phyloP scores from a whole-genome alignment of 2,888 invertebrate genomes.

The Noctua fimbriata region DNA sequence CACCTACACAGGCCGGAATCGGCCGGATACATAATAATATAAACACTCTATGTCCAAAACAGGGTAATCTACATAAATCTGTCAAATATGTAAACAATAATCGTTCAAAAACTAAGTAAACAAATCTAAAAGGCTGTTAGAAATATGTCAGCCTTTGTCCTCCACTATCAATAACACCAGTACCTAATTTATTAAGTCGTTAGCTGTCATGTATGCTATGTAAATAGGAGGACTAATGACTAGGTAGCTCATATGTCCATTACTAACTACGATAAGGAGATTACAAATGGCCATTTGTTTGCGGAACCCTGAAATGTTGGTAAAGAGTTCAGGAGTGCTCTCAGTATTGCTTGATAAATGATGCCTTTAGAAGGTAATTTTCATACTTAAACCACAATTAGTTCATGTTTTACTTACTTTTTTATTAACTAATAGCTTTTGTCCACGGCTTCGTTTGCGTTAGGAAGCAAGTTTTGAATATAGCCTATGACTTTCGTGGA shows the following conservation, averaged over 20 bases:
- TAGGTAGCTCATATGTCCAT: conserved; percentile 13
- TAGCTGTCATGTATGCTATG: conserved; percentile 34
- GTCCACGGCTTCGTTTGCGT: background rate
- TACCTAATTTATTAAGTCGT: conserved; percentile 42
- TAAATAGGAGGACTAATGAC: conserved; percentile 40
- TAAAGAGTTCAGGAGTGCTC: background rate
- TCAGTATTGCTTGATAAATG: background rate
- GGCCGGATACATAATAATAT: too few relatives aligned
- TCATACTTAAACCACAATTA: background rate
- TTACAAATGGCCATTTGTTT: conserved; percentile 15
- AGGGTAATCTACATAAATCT: too few relatives aligned
- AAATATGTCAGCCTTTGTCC: background rate
- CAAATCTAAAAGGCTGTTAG: too few relatives aligned
- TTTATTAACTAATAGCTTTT: background rate
- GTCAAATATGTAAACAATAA: too few relatives aligned
- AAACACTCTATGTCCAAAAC: too few relatives aligned
- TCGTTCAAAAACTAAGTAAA: too few relatives aligned
- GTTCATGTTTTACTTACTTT: background rate
- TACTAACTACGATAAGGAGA: conserved; percentile 11
- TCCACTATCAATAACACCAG: background rate
- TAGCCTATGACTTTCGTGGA: background rate
- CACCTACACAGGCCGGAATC: too few relatives aligned
- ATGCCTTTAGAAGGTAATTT: background rate
- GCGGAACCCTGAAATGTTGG: background rate
- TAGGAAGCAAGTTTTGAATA: background rate